Percentiles rank a stretch among this genome's conserved stretches.
phyloP scores from a whole-genome alignment of 1,140 invertebrate species.

The Caligus rogercresseyi region DNA sequence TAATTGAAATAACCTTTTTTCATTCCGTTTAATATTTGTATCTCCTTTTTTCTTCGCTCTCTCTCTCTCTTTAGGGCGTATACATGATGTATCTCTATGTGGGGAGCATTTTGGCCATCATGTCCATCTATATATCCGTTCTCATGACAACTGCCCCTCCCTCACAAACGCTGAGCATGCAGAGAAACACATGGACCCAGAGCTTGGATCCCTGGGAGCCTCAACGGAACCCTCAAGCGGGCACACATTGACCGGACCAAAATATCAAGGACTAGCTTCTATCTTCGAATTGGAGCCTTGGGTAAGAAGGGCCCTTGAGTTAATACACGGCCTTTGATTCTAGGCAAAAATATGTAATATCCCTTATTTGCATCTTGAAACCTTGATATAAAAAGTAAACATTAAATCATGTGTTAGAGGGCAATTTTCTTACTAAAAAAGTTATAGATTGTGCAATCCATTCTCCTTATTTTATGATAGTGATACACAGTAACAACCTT shows the following conservation, averaged over 20 bases:
- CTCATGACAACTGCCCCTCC: slow-evolving; percentile 38
- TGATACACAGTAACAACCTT: too few species aligned
- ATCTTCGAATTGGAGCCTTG: slow-evolving; percentile 45
- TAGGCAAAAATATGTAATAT: too few species aligned
- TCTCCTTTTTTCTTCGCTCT: too few species aligned
- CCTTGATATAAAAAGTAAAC: too few species aligned
- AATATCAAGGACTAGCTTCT: slow-evolving; percentile 42
- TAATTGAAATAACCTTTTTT: too few species aligned
- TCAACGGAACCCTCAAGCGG: slow-evolving; percentile 37
- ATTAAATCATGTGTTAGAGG: too few species aligned
- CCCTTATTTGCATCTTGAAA: too few species aligned
- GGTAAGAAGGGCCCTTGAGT: slow-evolving; percentile 34
- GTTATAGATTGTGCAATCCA: too few species aligned
- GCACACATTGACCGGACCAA: slow-evolving; percentile 38
- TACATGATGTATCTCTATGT: slow-evolving; percentile 46
- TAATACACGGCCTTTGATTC: too few species aligned
- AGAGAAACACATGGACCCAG: slow-evolving; percentile 25
- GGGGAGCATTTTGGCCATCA: slow-evolving; percentile 42
- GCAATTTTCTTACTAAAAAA: too few species aligned
- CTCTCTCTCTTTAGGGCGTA: slow-evolving; percentile 35
- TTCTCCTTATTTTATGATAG: too few species aligned
- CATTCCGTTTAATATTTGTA: too few species aligned
- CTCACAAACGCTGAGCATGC: slow-evolving; percentile 26
- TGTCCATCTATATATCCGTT: slow-evolving; percentile 45
- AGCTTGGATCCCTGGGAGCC: slow-evolving; percentile 32